phyloP scores from a whole-genome alignment of 1,140 invertebrate species.

The Augochlora pura region DNA sequence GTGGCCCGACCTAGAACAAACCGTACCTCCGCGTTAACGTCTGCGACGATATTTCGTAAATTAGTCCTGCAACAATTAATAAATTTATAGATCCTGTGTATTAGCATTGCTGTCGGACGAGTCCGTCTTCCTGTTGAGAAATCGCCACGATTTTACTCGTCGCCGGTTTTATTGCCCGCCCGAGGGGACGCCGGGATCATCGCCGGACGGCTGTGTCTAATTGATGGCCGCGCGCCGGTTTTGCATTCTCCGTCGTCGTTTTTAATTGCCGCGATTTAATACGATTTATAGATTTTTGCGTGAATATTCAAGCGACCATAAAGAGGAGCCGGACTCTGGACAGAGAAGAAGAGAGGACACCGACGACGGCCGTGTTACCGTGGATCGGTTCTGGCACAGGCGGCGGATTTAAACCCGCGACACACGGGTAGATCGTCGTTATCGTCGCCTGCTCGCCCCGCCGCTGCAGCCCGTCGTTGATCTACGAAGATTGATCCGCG shows the following conservation, averaged over 20 bases:
- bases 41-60: conserved; percentile 4
- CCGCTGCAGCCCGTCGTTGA: conserved; percentile 22
- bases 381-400: neutral
- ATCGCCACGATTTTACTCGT: neutral
- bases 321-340: neutral
- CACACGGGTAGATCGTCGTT: conserved; percentile 11
- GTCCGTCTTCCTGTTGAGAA: conserved; percentile 10
- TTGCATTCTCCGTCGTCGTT: conserved; percentile 8
- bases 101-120: conserved; percentile 11
- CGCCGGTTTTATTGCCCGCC: neutral
- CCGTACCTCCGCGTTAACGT: conserved; percentile 1
- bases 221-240: neutral
- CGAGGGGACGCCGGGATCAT: neutral
- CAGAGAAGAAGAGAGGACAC: neutral
- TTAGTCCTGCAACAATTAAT: conserved; percentile 8
- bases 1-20: neutral
- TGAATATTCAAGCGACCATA: neutral
- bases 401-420: neutral
- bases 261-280: conserved; percentile 1
- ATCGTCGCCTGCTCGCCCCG: neutral
- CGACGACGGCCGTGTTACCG: too few species aligned
- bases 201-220: neutral
- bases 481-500: conserved; percentile 44
- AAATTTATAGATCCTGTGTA: conserved; percentile 13
- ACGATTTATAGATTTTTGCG: conserved; percentile 16